Base-by-base conservation (phyloP, 2,797 vertebrate species). In the Heliangelus exortis region DNA sequence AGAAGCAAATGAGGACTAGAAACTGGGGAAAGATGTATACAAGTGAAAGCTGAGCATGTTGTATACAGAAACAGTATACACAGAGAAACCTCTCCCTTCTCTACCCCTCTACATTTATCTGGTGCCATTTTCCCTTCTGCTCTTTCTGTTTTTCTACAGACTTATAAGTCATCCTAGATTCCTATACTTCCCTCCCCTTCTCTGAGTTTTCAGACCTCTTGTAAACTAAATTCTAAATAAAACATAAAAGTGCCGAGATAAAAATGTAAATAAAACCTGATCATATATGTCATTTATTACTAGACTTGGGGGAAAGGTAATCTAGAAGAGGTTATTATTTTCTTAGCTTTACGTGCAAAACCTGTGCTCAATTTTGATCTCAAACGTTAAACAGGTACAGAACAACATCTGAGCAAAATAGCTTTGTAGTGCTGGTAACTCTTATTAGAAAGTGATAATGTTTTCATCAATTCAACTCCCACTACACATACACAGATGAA, bases 401-500 rank as follows among this genome's bases (percentile, higher is more conserved):
- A 75, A 73, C 23, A 55, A 36, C 54, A 22, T 41, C n/a, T 84
- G 73, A 73, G 71, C 50, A 81, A 86, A 53, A 67, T 0, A 75
- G 28, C 48, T 68, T 57, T 67, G 26, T 63, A 82, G 53, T 47
- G 36, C 77, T 96, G 63, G 29, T 85, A 69, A 87, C 33, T 41
- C 29, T 68, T 85, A 73, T 5, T 90, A 96, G 54, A 69, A 92
- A 90, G 67, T 61, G 28, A 92, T 65, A 18, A 18, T 63, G 71
- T n/a, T 90, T 67, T 80, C 59, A 94, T 92, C 55, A 69, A 78
- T 29, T 94, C 82, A 80, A 96, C 41, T 92, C 57, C 57, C 21
- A 33, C 63, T 84, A 58, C 29, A 31, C 10, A 29, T 47, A 82
- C 3, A 62, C 91, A 75, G 34, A 75, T 55, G 17, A 47, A 81